These are phyloP conservation scores for Arnoldichthys spilopterus DNA, from an alignment of 2,797 vertebrate species.

Conservation along the genomic window DNA sequence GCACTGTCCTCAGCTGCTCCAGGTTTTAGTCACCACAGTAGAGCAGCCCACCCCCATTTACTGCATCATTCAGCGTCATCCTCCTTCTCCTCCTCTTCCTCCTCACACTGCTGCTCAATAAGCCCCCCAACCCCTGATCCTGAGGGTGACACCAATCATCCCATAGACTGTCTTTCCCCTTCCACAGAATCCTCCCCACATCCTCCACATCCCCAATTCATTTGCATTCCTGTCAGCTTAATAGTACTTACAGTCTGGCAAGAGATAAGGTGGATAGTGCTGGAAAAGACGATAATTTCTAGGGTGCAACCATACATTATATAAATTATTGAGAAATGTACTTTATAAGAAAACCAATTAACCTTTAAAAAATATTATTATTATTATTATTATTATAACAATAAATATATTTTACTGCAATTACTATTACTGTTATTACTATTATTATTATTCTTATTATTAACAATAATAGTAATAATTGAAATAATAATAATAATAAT, in stretches of 20 bases:
- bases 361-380: too few species aligned
- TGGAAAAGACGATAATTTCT: neutral
- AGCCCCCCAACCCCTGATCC: slow-evolving; percentile 25
- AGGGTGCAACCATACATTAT: too few species aligned
- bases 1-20: neutral
- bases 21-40: neutral
- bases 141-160: slow-evolving; percentile 7
- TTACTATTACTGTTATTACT: too few species aligned
- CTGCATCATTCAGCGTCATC: slow-evolving; percentile 33
- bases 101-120: slow-evolving; percentile 10
- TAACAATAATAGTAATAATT: too few species aligned
- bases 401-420: too few species aligned
- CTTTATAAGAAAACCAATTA: too few species aligned
- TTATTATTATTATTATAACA: too few species aligned
- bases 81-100: neutral
- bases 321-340: too few species aligned
- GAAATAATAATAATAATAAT: too few species aligned
- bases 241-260: neutral
- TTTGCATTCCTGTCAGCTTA: slow-evolving; percentile 4
- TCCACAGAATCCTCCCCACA: neutral
- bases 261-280: neutral
- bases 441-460: too few species aligned
- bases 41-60: neutral
- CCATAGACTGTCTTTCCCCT: slow-evolving; percentile 3
- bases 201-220: neutral